Evolutionary conservation across 2,888 invertebrate genomes (phyloP).

Genomic region (Saturnia japonica): DNA sequence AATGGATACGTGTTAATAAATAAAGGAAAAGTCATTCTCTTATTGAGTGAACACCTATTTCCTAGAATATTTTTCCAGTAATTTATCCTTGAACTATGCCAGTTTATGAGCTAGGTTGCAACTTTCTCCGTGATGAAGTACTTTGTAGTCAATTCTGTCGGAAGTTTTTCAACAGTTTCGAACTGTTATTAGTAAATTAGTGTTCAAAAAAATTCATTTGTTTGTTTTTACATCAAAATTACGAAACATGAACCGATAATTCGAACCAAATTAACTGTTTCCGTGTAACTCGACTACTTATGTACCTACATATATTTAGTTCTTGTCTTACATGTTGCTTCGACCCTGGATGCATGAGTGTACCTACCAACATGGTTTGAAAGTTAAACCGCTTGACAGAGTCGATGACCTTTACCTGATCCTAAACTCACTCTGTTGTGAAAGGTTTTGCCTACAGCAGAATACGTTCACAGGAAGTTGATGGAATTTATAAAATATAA

Average conservation of each 20-base stretch:
- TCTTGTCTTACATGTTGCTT: not conserved
- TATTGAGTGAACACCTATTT: not conserved
- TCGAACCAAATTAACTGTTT: not conserved
- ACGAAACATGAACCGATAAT: not conserved
- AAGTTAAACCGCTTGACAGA: constrained; percentile 11
- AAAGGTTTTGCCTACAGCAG: not conserved
- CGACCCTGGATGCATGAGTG: not conserved
- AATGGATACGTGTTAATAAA: not conserved
- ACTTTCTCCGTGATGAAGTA: too few species aligned
- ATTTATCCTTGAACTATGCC: too few species aligned
- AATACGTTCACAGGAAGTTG: not conserved
- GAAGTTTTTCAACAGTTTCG: not conserved
- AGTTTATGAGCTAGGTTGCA: too few species aligned
- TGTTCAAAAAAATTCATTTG: not conserved
- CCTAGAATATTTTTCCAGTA: too few species aligned
- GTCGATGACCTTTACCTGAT: constrained; percentile 8
- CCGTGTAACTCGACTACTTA: not conserved
- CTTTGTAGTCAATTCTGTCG: not conserved
- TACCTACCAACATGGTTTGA: constrained; percentile 16
- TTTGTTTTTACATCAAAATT: not conserved
- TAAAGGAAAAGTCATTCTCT: not conserved
- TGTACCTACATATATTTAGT: not conserved
- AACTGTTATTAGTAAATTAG: not conserved
- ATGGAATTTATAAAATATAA: not conserved
- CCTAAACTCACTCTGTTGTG: not conserved